phyloP scores from a whole-genome alignment of 2,113 vertebrate genomes.

The Eira barbara region DNA sequence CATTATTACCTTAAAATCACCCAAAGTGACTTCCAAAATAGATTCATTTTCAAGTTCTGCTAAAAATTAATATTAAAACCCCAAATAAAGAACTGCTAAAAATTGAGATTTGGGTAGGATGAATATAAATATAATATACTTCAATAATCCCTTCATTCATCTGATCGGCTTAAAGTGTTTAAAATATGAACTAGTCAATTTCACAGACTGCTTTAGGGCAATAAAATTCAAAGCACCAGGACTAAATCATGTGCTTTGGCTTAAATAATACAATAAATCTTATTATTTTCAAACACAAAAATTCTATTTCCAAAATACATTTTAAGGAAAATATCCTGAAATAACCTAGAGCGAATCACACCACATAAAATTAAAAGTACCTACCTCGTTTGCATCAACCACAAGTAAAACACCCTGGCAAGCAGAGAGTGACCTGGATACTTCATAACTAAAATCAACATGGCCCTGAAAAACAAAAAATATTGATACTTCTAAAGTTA shows the following conservation, averaged over 20 bases:
- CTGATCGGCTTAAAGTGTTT: not conserved
- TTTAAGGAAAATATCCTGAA: not conserved
- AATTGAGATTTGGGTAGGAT: not conserved
- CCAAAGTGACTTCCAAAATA: not conserved
- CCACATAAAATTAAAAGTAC: conserved; percentile 1
- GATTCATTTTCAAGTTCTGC: not conserved
- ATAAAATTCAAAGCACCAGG: not conserved
- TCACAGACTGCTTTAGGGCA: not conserved
- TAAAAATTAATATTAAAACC: not conserved
- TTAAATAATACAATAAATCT: not conserved
- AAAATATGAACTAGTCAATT: not conserved
- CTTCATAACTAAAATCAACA: conserved; percentile 98
- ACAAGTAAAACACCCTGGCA: conserved; percentile 97
- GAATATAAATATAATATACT: not conserved
- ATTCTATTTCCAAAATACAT: not conserved
- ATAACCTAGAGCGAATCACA: not conserved
- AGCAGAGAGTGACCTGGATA: conserved; percentile 94
- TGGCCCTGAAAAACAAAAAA: conserved; percentile 88
- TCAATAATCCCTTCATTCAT: not conserved
- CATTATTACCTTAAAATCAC: not conserved
- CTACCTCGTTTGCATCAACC: conserved; percentile 97
- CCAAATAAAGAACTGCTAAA: not conserved
- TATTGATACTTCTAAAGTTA: not conserved
- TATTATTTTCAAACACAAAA: conserved; percentile 30
- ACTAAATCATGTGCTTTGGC: not conserved